Evolutionary conservation across 92 coral and sea anemone species (phyloP), one percentile per base, ranked within the genome.

Genomic region (Parazoanthus swiftii): DNA sequence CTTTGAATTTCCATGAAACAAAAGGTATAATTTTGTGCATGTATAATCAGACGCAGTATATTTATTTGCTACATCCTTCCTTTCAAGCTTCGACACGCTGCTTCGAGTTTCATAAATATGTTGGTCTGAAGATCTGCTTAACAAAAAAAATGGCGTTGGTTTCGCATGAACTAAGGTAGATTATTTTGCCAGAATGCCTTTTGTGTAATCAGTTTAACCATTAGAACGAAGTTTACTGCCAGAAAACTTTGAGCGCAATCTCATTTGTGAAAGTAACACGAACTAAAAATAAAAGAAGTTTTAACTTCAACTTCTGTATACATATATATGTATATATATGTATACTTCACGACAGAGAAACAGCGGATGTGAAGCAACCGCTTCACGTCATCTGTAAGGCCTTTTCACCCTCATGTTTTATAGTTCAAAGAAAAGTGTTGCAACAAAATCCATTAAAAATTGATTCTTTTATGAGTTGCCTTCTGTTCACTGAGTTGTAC

Each of bases 381-480:
- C n/a, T 79, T 14, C 14, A 25, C 54, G 15, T 50, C 25, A 82
- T 82, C n/a, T 66, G 44, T 37, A 63, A 81, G 36, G 63, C 51
- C 44, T 37, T 37, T 59, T 36, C 56, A 33, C 9, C 20, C 8
- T 38, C 29, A 3, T n/a, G 75, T 48, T 82, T 29, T 29, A 29
- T 66, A 3, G 51, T 35, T 59, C 74, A 36, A 42, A 13, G 82
- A 26, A 38, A 82, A 46, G 67, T 6, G 58, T 35, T 70, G 71
- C 86, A 70, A 46, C 29, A 9, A 38, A 82, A 46, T 15, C 33
- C 46, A 83, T 83, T 68, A 83, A 68, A 68, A 83, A 83, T 71
- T 84, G 66, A 84, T 84, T 83, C 86, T 83, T 68, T 72, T 83
- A 42, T 67, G 59, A 83, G n/a, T 70, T 46, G 63, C 23, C 4